Evolutionary conservation across 2,888 invertebrate species (phyloP).

Genomic region (Orgyia antiqua): DNA sequence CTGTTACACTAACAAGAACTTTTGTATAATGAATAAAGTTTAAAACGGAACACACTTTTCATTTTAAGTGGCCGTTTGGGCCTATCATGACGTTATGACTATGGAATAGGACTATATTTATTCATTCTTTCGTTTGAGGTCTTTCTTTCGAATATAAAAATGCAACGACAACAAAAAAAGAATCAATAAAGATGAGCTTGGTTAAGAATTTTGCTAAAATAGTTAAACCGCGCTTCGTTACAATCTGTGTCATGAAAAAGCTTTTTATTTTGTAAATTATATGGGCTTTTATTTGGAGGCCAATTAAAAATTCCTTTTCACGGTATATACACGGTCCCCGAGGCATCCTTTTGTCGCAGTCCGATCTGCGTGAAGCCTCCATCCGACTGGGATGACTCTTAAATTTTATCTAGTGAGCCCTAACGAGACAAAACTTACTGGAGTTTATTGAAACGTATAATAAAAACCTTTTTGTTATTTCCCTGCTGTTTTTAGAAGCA

Average conservation of each 20-base stretch:
- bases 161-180: slow-evolving; percentile 22
- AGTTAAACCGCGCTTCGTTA: slow-evolving; percentile 29
- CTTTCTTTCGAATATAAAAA: slow-evolving; percentile 29
- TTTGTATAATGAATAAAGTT: slow-evolving; percentile 51
- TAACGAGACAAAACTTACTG: slow-evolving; percentile 48
- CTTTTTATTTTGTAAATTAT: slow-evolving; percentile 44
- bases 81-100: slow-evolving; percentile 45
- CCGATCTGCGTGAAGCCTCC: slow-evolving; percentile 48
- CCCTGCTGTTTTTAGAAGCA: too few relatives aligned
- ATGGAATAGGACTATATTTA: slow-evolving; percentile 28
- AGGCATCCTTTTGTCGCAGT: slow-evolving; percentile 56
- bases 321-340: slow-evolving; percentile 43
- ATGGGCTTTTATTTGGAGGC: slow-evolving; percentile 57
- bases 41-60: slow-evolving; percentile 52
- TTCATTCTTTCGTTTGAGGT: slow-evolving; percentile 22
- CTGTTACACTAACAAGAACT: slow-evolving; percentile 44
- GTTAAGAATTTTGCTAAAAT: slow-evolving; percentile 29
- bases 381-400: slow-evolving; percentile 50
- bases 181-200: slow-evolving; percentile 27
- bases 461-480: too few relatives aligned
- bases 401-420: slow-evolving; percentile 59
- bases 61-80: slow-evolving; percentile 50
- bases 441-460: too few relatives aligned
- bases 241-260: slow-evolving; percentile 36
- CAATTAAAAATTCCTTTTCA: slow-evolving; percentile 68